Evolutionary conservation across 2,888 invertebrate species (phyloP).

Genomic region (Clunio marinus): DNA sequence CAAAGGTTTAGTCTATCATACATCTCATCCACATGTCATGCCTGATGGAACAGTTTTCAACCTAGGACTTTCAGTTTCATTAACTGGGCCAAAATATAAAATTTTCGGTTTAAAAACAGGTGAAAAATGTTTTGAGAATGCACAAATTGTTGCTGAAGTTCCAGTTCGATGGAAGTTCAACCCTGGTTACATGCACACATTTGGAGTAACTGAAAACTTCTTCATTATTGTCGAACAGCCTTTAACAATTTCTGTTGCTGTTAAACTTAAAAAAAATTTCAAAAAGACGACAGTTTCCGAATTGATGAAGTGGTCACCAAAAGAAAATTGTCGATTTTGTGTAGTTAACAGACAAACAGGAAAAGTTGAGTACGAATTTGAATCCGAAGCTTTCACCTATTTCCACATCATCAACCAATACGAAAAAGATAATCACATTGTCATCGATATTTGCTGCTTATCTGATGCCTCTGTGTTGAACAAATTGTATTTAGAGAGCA

Average conservation of each 20-base stretch:
- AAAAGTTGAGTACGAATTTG: constrained; percentile 50
- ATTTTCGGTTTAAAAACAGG: constrained; percentile 53
- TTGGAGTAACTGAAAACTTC: constrained; percentile 65
- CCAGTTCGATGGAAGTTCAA: constrained; percentile 59
- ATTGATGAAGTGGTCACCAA: constrained; percentile 26
- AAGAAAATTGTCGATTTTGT: constrained; percentile 55
- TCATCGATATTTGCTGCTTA: constrained; percentile 62
- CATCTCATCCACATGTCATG: constrained; percentile 63
- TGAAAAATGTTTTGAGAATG: constrained; percentile 51
- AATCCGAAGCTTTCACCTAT: constrained; percentile 59
- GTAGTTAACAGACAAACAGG: constrained; percentile 54
- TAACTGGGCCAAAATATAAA: constrained; percentile 54
- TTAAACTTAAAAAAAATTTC: background rate
- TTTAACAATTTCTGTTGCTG: constrained; percentile 54
- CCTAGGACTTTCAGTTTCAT: constrained; percentile 56
- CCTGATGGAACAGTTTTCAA: constrained; percentile 61
- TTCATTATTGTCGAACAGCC: constrained; percentile 68
- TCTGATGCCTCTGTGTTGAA: constrained; percentile 60
- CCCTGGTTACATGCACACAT: constrained; percentile 69
- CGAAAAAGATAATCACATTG: constrained; percentile 55
- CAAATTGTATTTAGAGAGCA: constrained; percentile 59
- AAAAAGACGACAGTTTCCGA: background rate
- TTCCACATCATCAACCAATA: constrained; percentile 65
- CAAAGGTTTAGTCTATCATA: constrained; percentile 49
- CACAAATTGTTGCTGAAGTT: constrained; percentile 55